phyloP scores from a whole-genome alignment of 2,113 vertebrate genomes.

The Psophia crepitans region DNA sequence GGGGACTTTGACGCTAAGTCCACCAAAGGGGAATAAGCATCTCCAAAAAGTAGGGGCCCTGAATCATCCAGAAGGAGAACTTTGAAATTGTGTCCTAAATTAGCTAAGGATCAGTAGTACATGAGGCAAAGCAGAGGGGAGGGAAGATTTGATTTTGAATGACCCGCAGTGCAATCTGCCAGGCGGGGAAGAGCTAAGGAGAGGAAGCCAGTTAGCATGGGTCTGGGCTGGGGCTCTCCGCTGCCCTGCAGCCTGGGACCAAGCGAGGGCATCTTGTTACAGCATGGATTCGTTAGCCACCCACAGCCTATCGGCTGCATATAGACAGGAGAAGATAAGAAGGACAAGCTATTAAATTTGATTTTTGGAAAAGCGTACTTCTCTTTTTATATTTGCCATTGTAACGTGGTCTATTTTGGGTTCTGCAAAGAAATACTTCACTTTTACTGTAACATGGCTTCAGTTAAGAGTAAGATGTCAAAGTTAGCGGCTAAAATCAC shows the following conservation, averaged over 20 bases:
- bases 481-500: neutral
- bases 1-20: neutral
- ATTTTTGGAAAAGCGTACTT: neutral
- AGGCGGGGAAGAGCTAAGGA: neutral
- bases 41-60: neutral
- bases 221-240: neutral
- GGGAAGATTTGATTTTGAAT: neutral
- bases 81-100: neutral
- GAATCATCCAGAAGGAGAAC: neutral
- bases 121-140: neutral
- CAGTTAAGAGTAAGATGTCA: neutral
- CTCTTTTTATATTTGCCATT: neutral
- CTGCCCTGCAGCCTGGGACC: neutral
- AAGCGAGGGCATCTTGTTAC: neutral
- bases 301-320: neutral
- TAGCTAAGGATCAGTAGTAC: neutral
- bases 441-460: neutral
- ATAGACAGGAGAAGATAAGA: neutral
- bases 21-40: neutral
- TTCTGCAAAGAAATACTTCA: neutral
- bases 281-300: neutral
- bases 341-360: neutral
- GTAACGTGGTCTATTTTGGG: neutral
- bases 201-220: accelerated
- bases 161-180: neutral